phyloP scores from a whole-genome alignment of 92 coral and sea anemone genomes.

The Palythoa heliodiscus region DNA sequence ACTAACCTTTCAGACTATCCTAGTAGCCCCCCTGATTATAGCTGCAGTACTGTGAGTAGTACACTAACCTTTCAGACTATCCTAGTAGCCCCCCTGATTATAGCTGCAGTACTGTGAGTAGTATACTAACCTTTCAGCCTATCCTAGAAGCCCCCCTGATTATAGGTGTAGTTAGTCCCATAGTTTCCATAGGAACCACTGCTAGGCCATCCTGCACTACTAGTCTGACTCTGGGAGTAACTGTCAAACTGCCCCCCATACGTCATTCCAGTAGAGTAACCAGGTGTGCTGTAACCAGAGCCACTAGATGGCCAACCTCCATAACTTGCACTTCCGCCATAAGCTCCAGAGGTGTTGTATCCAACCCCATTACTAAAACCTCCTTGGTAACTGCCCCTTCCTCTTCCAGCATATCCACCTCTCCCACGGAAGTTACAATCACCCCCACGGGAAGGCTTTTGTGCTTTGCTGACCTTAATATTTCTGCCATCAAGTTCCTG shows the following conservation, averaged over 20 bases:
- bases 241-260: background rate
- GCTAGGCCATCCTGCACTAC: slow-evolving; percentile 5
- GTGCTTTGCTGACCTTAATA: slow-evolving; percentile 37
- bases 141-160: background rate
- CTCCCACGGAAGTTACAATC: slow-evolving; percentile 30
- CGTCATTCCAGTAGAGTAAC: background rate
- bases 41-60: too few species aligned
- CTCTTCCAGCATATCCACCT: slow-evolving; percentile 27
- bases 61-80: too few species aligned
- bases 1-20: too few species aligned
- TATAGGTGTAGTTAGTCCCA: background rate
- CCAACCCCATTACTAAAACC: slow-evolving; percentile 18
- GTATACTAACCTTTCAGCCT: background rate
- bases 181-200: background rate
- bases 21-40: too few species aligned
- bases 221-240: background rate
- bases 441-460: slow-evolving; percentile 4
- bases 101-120: background rate
- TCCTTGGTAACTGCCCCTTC: slow-evolving; percentile 29
- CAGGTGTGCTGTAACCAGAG: background rate
- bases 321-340: background rate
- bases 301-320: slow-evolving; percentile 1
- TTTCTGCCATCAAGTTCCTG: slow-evolving; percentile 41
- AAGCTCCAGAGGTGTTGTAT: background rate
- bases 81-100: too few species aligned